Evolutionary conservation across 2,113 vertebrate species (phyloP), one percentile per base, ranked within the genome.

Genomic region (Ibidorhyncha struthersii): DNA sequence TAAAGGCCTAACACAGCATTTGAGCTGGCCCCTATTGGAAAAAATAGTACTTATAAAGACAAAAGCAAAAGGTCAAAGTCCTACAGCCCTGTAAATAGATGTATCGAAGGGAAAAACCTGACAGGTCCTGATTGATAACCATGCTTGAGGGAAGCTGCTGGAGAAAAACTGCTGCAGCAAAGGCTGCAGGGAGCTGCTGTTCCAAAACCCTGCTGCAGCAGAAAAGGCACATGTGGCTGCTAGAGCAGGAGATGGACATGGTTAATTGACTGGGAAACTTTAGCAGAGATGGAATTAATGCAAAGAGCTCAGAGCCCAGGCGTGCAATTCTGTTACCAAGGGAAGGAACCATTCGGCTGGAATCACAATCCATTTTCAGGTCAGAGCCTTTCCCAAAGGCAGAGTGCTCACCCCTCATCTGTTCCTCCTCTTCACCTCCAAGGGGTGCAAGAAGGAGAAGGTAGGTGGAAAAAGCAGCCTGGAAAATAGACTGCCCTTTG

Each of bases 211-310:
- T 76, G 71, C 88, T 89, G 94, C 8, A 1, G 85, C 90, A 96
- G 91, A 86, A 92, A 70, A 95, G 86, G 77, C 91, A 89, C 78
- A 86, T 94, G 95, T 96, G 95, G 91, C 86, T 96, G 82, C 94
- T 95, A 69, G 88, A 97, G 85, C 86, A 82, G 87, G 77, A 96
- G 95, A 87, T 73, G 95, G 95, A 95, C 92, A 90, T 72, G 83
- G 95, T 92, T 97, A 97, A 97, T 97, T 98, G 96, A 94, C 94
- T 94, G 86, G 94, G 94, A 96, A 98, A 95, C 91, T 97, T 97
- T 94, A 96, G 93, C 88, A 96, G 87, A 86, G 93, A 90, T 92
- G 67, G 95, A 97, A 98, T 98, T 97, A 97, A 97, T 95, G 95
- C 81, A 74, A 96, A 95, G 66, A 86, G 70, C 80, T 96, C 80